Percentiles rank a stretch among this genome's conserved stretches.
Conservation (phyloP, 2,888 invertebrate genomes). For the Platypus cylindrus region DNA sequence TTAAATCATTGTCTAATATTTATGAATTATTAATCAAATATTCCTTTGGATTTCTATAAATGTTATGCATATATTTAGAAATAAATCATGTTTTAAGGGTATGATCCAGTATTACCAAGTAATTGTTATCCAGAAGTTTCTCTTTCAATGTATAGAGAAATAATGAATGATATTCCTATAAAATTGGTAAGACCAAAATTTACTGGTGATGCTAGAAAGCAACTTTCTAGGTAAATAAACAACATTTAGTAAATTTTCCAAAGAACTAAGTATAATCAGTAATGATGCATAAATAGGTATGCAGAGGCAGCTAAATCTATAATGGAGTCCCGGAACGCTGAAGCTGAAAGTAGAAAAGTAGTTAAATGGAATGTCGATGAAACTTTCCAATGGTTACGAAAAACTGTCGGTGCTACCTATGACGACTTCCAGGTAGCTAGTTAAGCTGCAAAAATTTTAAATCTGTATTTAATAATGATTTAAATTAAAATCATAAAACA, state of each 20-base stretch:
- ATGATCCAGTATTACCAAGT: slow-evolving; percentile 83
- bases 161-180: slow-evolving; percentile 96
- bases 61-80: no score
- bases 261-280: background rate
- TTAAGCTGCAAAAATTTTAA: no score
- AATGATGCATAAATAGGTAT: slow-evolving; percentile 37
- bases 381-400: slow-evolving; percentile 88
- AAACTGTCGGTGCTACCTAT: slow-evolving; percentile 86
- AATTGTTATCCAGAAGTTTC: slow-evolving; percentile 88
- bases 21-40: no score
- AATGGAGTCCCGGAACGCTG: slow-evolving; percentile 86
- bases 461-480: no score
- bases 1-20: no score
- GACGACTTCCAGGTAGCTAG: slow-evolving; percentile 80
- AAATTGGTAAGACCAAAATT: slow-evolving; percentile 92
- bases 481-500: background rate
- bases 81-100: slow-evolving; percentile 54
- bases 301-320: slow-evolving; percentile 96
- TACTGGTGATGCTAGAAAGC: slow-evolving; percentile 89
- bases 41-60: no score
- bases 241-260: background rate
- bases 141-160: slow-evolving; percentile 89
- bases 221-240: slow-evolving; percentile 40
- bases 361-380: slow-evolving; percentile 99
- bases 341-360: slow-evolving; percentile 87